Evolutionary conservation across 2,113 vertebrate genomes (phyloP).

Genomic region (Colossoma macropomum): DNA sequence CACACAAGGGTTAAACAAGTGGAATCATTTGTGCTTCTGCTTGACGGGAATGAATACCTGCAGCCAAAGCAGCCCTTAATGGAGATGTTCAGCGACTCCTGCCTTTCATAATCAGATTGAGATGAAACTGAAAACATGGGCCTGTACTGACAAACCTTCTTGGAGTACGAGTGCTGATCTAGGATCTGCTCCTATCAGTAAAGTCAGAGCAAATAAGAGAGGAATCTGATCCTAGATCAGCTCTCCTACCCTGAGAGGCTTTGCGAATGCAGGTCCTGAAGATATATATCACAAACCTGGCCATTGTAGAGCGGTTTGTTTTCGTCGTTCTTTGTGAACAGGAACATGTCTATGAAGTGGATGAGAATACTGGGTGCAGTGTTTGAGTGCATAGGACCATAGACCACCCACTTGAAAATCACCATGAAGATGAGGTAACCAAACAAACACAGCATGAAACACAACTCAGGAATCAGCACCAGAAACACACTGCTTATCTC

Average conservation of each 20-base stretch:
- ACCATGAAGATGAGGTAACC: slow-evolving; percentile 86
- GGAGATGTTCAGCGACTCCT: too few species aligned
- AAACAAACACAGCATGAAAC: slow-evolving; percentile 84
- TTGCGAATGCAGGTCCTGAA: neutral
- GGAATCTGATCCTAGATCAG: neutral
- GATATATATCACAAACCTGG: slow-evolving; percentile 64
- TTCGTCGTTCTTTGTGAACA: slow-evolving; percentile 72
- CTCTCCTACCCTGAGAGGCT: neutral
- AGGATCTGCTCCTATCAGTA: too few species aligned
- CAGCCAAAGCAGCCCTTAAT: too few species aligned
- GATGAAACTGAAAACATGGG: too few species aligned
- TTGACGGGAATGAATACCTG: too few species aligned
- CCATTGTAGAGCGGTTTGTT: slow-evolving; percentile 70
- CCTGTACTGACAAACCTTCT: too few species aligned
- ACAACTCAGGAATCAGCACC: slow-evolving; percentile 81
- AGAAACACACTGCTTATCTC: slow-evolving; percentile 77
- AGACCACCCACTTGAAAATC: slow-evolving; percentile 81
- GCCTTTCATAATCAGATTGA: too few species aligned
- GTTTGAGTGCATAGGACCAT: slow-evolving; percentile 41
- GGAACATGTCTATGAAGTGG: slow-evolving; percentile 89
- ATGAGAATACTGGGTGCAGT: slow-evolving; percentile 86
- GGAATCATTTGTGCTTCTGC: too few species aligned
- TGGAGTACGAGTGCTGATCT: too few species aligned
- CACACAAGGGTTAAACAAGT: too few species aligned
- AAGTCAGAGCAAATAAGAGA: too few species aligned